Percentiles rank a stretch among this genome's conserved stretches.
Evolutionary conservation across 2,797 vertebrate species (phyloP).

Genomic region (Danio aesculapii): DNA sequence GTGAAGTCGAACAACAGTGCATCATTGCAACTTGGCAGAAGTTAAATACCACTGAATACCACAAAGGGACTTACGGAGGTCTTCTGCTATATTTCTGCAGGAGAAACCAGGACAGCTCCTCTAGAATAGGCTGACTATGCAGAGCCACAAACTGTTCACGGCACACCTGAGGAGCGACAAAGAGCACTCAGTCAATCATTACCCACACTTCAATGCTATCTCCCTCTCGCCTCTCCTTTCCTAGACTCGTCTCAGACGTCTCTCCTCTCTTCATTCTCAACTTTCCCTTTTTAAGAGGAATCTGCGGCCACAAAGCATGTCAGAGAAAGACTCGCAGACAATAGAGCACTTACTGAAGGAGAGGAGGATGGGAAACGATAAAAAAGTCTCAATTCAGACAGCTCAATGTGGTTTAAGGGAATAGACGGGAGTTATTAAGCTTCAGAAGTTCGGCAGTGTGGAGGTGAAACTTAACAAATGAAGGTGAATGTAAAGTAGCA

Average conservation of each 20-base stretch:
- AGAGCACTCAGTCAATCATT: conserved; percentile 28
- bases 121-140: conserved; percentile 91
- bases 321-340: conserved; percentile 29
- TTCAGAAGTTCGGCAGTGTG: conserved; percentile 1
- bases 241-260: background rate
- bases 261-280: background rate
- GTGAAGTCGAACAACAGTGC: background rate
- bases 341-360: conserved; percentile 1
- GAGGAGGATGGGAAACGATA: conserved; percentile 24
- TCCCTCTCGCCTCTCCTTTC: conserved; percentile 4
- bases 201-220: conserved; percentile 12
- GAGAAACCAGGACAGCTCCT: conserved; percentile 89
- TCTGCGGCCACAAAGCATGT: conserved; percentile 21
- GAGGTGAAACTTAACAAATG: conserved; percentile 21
- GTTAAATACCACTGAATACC: background rate
- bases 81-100: conserved; percentile 81
- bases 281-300: conserved; percentile 33
- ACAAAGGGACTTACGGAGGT: conserved; percentile 68
- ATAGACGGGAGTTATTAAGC: background rate
- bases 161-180: conserved; percentile 82
- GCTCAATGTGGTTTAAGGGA: background rate
- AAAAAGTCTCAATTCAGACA: conserved; percentile 19
- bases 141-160: conserved; percentile 93
- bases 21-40: background rate
- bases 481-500: background rate